phyloP scores from a whole-genome alignment of 2,888 invertebrate species.

The Brenthis ino region DNA sequence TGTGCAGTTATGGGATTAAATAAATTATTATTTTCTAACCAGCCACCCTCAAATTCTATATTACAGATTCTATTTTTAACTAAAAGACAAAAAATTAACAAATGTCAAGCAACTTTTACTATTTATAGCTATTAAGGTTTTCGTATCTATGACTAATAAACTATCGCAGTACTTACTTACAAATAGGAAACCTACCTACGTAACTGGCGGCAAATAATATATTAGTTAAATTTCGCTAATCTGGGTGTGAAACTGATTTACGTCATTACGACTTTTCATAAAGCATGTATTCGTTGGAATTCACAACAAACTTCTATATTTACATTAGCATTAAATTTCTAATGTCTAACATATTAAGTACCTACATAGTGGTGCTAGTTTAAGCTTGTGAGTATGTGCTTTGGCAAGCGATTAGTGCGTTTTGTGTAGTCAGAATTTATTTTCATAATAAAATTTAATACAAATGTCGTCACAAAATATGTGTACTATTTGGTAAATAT shows the following conservation, averaged over 20 bases:
- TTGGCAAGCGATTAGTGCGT: slow-evolving; percentile 77
- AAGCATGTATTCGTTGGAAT: slow-evolving; percentile 35
- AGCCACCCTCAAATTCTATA: slow-evolving; percentile 59
- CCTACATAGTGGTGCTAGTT: slow-evolving; percentile 49
- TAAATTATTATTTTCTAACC: slow-evolving; percentile 49
- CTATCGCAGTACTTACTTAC: slow-evolving; percentile 32
- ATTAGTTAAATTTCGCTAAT: slow-evolving; percentile 12
- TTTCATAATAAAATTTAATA: slow-evolving; percentile 42
- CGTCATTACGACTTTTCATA: slow-evolving; percentile 38
- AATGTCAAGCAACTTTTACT: background rate
- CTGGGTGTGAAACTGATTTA: slow-evolving; percentile 29
- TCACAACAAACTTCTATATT: slow-evolving; percentile 34
- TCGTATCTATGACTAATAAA: slow-evolving; percentile 21
- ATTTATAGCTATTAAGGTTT: background rate
- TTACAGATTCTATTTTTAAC: slow-evolving; percentile 14
- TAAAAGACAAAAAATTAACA: background rate
- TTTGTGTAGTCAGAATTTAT: slow-evolving; percentile 55
- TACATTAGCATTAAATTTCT: slow-evolving; percentile 36
- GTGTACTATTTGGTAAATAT: slow-evolving; percentile 14
- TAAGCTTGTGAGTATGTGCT: slow-evolving; percentile 69
- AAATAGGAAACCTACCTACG: slow-evolving; percentile 4
- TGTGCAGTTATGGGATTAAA: slow-evolving; percentile 32
- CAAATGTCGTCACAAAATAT: background rate
- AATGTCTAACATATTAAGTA: slow-evolving; percentile 45
- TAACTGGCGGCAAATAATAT: slow-evolving; percentile 14